phyloP scores from a whole-genome alignment of 2,797 vertebrate species.

The Craterocephalus amniculus region DNA sequence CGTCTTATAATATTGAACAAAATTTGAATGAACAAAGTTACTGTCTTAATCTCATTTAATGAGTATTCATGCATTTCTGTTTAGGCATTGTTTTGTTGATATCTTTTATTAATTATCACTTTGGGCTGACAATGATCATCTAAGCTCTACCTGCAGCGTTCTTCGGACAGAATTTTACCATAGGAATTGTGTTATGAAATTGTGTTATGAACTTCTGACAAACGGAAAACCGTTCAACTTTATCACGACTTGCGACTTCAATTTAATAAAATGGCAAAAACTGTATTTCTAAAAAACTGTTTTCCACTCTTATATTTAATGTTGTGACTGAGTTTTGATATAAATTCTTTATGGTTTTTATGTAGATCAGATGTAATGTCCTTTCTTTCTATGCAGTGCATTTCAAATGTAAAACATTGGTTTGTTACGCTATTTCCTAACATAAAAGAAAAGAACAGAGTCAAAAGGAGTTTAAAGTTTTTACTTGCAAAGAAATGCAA shows the following conservation, averaged over 20 bases:
- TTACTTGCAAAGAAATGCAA: too few relatives aligned
- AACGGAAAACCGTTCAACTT: not conserved
- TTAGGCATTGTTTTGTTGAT: conserved; percentile 16
- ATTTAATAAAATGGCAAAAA: conserved; percentile 56
- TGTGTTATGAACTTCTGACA: not conserved
- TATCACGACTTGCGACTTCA: not conserved
- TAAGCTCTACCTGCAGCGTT: conserved; percentile 15
- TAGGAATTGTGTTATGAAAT: not conserved
- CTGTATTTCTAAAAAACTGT: conserved; percentile 23
- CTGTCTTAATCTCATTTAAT: conserved; percentile 14
- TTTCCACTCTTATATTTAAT: not conserved
- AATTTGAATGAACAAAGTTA: conserved; percentile 23
- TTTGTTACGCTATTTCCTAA: too few relatives aligned
- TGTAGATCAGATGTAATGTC: not conserved
- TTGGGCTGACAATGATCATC: not conserved
- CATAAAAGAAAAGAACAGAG: too few relatives aligned
- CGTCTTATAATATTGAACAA: too few relatives aligned
- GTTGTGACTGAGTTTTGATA: not conserved
- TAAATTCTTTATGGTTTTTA: too few relatives aligned
- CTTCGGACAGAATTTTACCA: not conserved
- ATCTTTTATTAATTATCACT: conserved; percentile 4
- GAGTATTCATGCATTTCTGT: not conserved
- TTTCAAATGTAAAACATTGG: not conserved
- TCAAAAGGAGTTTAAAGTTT: too few relatives aligned
- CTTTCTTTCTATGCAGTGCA: not conserved